These are phyloP conservation scores for Tinamus guttatus DNA, from an alignment of 2,113 vertebrate species.

Conservation along the genomic window DNA sequence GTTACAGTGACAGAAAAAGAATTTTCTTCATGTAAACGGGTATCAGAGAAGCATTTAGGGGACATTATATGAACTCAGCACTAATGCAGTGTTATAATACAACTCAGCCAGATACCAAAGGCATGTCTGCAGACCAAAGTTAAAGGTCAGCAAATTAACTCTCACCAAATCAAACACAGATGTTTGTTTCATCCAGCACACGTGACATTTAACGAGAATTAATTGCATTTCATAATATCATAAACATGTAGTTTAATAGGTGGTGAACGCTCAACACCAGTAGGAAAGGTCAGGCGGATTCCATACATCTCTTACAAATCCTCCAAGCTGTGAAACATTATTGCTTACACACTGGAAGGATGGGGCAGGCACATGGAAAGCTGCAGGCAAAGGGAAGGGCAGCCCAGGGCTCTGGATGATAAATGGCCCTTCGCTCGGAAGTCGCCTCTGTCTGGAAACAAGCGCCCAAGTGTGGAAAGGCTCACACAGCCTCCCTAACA, in stretches of 20 bases:
- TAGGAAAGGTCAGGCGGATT: background rate
- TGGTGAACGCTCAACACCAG: background rate
- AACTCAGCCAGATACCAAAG: background rate
- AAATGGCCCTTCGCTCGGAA: background rate
- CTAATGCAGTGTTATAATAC: background rate
- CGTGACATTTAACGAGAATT: background rate
- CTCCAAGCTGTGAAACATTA: background rate
- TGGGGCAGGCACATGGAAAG: background rate
- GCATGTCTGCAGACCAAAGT: background rate
- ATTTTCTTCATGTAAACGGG: background rate
- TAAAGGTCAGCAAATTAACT: background rate
- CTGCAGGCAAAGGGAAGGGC: background rate
- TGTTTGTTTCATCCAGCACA: background rate
- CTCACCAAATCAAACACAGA: conserved; percentile 11
- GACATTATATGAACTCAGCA: background rate
- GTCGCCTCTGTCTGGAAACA: background rate
- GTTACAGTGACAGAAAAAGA: background rate
- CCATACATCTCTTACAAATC: background rate
- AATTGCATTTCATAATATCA: background rate
- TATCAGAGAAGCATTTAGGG: background rate
- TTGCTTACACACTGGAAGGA: background rate
- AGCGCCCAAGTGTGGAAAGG: background rate
- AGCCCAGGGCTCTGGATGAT: background rate
- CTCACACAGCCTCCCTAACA: background rate
- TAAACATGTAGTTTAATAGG: background rate